Base-by-base conservation (phyloP, 1,140 invertebrate species). In the Zelostemma sp. region DNA sequence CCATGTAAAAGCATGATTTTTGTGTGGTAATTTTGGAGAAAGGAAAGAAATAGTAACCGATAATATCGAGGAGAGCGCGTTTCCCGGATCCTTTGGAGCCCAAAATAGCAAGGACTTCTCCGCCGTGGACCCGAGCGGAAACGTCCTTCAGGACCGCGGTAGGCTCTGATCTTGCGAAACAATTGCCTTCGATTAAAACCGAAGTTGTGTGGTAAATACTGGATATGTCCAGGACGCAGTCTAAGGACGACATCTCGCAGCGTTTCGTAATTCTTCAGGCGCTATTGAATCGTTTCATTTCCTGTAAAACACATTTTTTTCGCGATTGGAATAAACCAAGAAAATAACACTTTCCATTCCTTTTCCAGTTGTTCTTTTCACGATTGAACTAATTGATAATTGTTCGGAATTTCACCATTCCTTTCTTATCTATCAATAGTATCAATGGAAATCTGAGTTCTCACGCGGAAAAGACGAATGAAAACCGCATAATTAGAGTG, bases 21-120 rank as follows among this genome's bases (percentile, higher is more conserved):
- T n/a, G n/a, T n/a, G n/a, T 25, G 21, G 8, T 25, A 25, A 8
- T 25, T 3, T 25, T 4, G 8, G 8, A 8, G 8, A 8, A 25
- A 25, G 14, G 15, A 15, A 41, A 41, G n/a, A 11, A 54, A 58
- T 48, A 21, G 38, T 48, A 72, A 86, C 84, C 84, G 19, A 97
- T 96, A 1, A 97, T 95, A 79, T 97, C 95, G 2, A 97, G 84
- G 1, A 97, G 86, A 0, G 95, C 95, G 51, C 93, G 87, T 80
- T 97, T 97, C 0, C 96, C 95, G 68, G 94, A 96, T 90, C 95
- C 95, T 88, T 97, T 97, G 0, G 95, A 97, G 5, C 96, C 96
- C 5, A 97, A 85, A 60, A 97, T 91, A 14, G 95, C 95, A 72
- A 96, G 90, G 33, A 97, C 93, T 85, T 97, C 95, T 9, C 95